phyloP scores from a whole-genome alignment of 2,113 vertebrate genomes.

The Ceyx cyanopectus region DNA sequence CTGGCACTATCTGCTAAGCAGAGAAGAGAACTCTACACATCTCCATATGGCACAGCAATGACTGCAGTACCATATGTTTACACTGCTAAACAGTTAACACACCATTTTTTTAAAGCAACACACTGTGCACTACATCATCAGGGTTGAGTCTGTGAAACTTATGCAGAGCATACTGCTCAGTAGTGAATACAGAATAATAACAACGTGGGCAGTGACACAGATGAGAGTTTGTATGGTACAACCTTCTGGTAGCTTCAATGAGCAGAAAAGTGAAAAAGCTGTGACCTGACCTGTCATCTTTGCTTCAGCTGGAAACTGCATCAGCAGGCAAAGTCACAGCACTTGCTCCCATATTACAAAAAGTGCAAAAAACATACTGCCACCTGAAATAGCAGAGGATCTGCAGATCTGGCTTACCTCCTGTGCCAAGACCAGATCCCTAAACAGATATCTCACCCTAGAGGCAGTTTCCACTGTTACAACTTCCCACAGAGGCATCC shows the following conservation, averaged over 20 bases:
- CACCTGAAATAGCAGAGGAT: not conserved
- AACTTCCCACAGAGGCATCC: not conserved
- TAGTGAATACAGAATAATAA: not conserved
- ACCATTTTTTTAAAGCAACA: not conserved
- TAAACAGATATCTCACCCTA: not conserved
- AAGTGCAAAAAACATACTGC: not conserved
- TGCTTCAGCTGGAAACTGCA: rapidly evolving
- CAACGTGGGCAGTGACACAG: rapidly evolving
- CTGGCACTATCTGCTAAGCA: not conserved
- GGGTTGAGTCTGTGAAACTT: not conserved
- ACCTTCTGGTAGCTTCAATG: not conserved
- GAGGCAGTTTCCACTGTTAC: not conserved
- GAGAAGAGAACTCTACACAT: not conserved
- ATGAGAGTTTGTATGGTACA: too few relatives aligned
- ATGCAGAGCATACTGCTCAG: not conserved
- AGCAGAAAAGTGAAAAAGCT: not conserved
- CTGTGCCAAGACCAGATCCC: rapidly evolving
- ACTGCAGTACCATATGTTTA: not conserved
- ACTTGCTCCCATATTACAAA: not conserved
- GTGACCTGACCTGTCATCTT: not conserved
- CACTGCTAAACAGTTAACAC: not conserved
- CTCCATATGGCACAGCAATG: slow-evolving; percentile 7
- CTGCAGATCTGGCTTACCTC: not conserved
- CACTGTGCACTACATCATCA: not conserved
- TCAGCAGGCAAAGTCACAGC: not conserved